phyloP scores from a whole-genome alignment of 1,140 invertebrate genomes.

The Hormaphis cornu region DNA sequence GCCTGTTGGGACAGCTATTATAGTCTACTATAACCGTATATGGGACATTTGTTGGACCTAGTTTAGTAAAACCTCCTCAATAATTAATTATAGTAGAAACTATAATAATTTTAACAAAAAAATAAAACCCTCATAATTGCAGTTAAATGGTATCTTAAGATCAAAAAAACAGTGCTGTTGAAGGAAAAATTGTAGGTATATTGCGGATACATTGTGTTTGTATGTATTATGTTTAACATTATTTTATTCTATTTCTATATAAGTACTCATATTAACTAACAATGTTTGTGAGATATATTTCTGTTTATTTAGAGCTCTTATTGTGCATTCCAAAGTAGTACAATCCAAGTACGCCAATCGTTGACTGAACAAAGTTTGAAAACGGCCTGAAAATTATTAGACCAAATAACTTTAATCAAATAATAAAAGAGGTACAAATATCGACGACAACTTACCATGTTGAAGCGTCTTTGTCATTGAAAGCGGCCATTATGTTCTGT shows the following conservation, averaged over 20 bases:
- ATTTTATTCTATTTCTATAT: neutral
- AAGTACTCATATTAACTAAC: constrained; percentile 5
- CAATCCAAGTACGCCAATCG: constrained; percentile 14
- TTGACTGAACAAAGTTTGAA: constrained; percentile 15
- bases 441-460: neutral
- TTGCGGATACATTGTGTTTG: too few relatives aligned
- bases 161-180: too few relatives aligned
- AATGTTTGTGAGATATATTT: neutral
- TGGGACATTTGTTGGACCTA: too few relatives aligned
- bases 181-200: too few relatives aligned
- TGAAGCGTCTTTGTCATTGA: neutral
- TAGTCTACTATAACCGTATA: too few relatives aligned
- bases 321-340: constrained; percentile 20
- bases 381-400: constrained; percentile 8
- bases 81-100: too few relatives aligned
- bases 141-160: too few relatives aligned
- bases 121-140: too few relatives aligned
- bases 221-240: too few relatives aligned
- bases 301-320: constrained; percentile 2
- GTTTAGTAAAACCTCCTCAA: too few relatives aligned
- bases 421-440: neutral
- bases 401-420: neutral
- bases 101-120: too few relatives aligned
- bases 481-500: neutral
- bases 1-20: too few relatives aligned